Evolutionary conservation across 2,113 vertebrate species (phyloP), one percentile per base, ranked within the genome.

Genomic region (Brachirus orientalis): DNA sequence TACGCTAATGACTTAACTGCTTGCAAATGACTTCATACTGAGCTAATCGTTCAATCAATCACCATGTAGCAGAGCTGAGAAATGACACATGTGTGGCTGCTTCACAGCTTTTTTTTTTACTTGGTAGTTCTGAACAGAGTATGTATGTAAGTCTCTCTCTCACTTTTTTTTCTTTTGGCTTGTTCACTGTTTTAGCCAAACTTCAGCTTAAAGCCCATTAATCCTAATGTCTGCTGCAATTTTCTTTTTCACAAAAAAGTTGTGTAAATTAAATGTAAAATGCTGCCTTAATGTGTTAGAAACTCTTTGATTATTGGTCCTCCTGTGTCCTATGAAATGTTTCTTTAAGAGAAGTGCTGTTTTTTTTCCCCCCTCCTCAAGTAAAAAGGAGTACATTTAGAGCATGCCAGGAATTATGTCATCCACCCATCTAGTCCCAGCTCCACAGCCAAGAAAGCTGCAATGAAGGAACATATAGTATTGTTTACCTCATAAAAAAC

Each of bases 321-420:
- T 82, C 83, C 41, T 43, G 76, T 86, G 88, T 85, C 77, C 82
- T 68, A 83, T 91, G 87, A 89, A 89, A 84, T 91, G 86, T 93
- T 92, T 87, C 90, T 93, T 93, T 92, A 92, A 92, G 90, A 92
- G 86, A 75, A 63, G 48, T 64, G 40, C 72, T 16, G 73, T 86
- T 87, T 87, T 89, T 86, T 81, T 72, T n/a, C n/a, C 17, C 51
- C 36, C 79, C 72, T 75, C 69, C 76, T 78, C 80, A 83, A 88
- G 81, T 90, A 91, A 92, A 91, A 93, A 90, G 90, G 88, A 92
- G 87, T 82, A 92, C 92, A 94, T 95, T 93, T 93, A 91, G 74
- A 79, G 85, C 83, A 89, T 94, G 96, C 97, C 96, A 98, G 95
- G 90, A 91, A 96, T 96, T 94, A 98, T 94, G 95, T 98, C 96